Conservation (phyloP, 2,113 vertebrate genomes). For the Takifugu bimaculatus region DNA sequence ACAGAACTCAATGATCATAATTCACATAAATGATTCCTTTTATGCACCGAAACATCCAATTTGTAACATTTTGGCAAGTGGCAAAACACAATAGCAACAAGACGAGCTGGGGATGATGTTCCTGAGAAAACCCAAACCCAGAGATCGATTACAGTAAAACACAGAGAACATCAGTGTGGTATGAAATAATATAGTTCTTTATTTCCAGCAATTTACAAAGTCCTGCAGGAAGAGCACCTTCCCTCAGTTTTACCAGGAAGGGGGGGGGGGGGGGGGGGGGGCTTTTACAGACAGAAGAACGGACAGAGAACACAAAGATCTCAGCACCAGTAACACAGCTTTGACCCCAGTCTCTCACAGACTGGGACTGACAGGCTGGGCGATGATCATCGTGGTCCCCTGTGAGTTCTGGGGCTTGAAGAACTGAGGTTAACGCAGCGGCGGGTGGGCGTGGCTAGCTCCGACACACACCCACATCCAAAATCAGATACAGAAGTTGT, state of each 20-base stretch:
- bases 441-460: slow-evolving; percentile 12
- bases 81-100: no score
- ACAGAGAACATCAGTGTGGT: slow-evolving; percentile 35
- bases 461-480: slow-evolving; percentile 9
- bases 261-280: slow-evolving; percentile 5
- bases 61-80: no score
- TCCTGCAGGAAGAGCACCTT: slow-evolving; percentile 49
- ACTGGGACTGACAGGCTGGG: slow-evolving; percentile 11
- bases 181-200: slow-evolving; percentile 77
- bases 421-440: slow-evolving; percentile 46
- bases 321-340: slow-evolving; percentile 20
- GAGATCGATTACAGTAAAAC: neutral
- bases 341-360: slow-evolving; percentile 3
- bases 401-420: slow-evolving; percentile 27
- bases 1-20: no score
- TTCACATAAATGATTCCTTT: no score
- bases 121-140: no score
- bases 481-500: no score
- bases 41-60: no score
- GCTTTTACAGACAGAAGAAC: slow-evolving; percentile 28
- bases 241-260: slow-evolving; percentile 27
- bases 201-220: slow-evolving; percentile 76
- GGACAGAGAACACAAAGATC: slow-evolving; percentile 24
- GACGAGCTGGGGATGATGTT: no score
- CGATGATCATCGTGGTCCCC: slow-evolving; percentile 25